Evolutionary conservation across 2,888 invertebrate species (phyloP), one percentile per base, ranked within the genome.

Genomic region (Mellilla xanthometata): DNA sequence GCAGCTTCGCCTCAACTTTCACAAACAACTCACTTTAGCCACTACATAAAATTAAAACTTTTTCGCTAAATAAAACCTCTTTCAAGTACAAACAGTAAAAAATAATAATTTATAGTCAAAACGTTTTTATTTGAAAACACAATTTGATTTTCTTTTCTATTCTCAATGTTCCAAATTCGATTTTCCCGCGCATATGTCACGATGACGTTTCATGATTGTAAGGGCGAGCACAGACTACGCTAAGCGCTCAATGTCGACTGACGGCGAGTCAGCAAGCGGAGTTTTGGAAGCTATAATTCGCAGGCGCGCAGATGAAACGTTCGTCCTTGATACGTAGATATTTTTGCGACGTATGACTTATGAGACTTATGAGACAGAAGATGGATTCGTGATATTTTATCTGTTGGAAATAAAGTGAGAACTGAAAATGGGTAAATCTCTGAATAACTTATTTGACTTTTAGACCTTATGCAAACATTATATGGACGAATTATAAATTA

Each of bases 181-280:
- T 62, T 53, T 62, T 65, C 59, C 56, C 70, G 62, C 69, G 60
- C 32, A 54, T 35, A 28, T 24, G 10, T 39, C 15, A 32, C 51
- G 47, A 49, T 39, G 60, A 49, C 58, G 53, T 54, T 43, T 41
- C 49, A 39, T 49, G 38, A 54, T 65, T 60, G 15, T 23, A 24
- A 62, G 49, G 66, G 64, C 50, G 56, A 53, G 60, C 62, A 39
- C 41, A 65, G 65, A 71, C 68, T 66, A 64, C n/a, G 56, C 66
- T 61, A 49, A 54, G 56, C 54, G 68, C 62, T 72, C 50, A 52
- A 60, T 66, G 68, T 58, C 63, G 60, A 67, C 68, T 66, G 65
- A 39, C 45, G 42, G 24, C 4, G 7, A n/a, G 4, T 24, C 8
- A 3, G 8, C 7, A 3, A 24, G 15, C 15, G 6, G 15, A 19